These are phyloP conservation scores for Apis florea DNA, from an alignment of 1,140 invertebrate genomes.

Conservation along the genomic window DNA sequence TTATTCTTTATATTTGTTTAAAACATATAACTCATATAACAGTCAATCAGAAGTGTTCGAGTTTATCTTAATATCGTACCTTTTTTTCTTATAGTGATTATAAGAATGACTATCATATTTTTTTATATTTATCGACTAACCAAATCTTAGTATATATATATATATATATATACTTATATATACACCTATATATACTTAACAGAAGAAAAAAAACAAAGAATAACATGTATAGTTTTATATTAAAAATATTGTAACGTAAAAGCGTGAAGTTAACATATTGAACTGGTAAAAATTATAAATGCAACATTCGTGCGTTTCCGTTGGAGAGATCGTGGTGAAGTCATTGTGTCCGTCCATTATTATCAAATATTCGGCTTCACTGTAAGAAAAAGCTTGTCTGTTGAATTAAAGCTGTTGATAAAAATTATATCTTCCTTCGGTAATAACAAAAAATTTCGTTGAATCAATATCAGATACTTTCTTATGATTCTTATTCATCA, in stretches of 20 bases:
- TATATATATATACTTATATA: conserved; percentile 27
- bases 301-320: conserved; percentile 12
- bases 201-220: conserved; percentile 28
- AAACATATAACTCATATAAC: conserved; percentile 1
- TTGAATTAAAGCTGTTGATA: conserved; percentile 41
- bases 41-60: background rate
- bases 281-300: conserved; percentile 4
- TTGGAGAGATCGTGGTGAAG: conserved; percentile 21
- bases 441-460: background rate
- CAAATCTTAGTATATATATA: conserved; percentile 56
- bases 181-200: conserved; percentile 35
- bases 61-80: conserved; percentile 30
- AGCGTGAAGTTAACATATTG: conserved; percentile 1
- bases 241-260: conserved; percentile 21
- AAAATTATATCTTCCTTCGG: background rate
- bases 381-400: conserved; percentile 16
- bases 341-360: conserved; percentile 48
- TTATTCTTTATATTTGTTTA: background rate
- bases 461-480: background rate
- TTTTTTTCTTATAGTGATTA: conserved; percentile 25
- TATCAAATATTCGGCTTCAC: conserved; percentile 29
- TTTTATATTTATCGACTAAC: conserved; percentile 63
- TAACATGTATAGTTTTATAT: conserved; percentile 46
- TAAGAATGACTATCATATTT: conserved; percentile 38
- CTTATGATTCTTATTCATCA: background rate